phyloP scores from a whole-genome alignment of 2,113 vertebrate genomes.

The Cichladusa arquata region DNA sequence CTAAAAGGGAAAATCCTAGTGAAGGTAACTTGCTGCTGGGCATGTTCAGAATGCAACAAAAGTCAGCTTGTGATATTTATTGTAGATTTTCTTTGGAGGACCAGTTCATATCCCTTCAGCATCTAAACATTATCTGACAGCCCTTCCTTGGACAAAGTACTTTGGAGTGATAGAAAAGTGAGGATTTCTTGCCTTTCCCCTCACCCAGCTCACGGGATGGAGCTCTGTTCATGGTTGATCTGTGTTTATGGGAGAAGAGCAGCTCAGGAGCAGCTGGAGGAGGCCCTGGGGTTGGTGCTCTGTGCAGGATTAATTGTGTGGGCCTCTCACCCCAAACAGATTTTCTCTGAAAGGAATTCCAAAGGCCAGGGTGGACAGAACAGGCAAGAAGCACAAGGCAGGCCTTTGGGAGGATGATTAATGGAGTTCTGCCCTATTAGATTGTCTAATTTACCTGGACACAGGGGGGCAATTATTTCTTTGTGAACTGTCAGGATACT shows the following conservation, averaged over 20 bases:
- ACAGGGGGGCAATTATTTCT: not conserved
- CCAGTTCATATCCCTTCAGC: not conserved
- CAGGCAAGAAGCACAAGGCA: not conserved
- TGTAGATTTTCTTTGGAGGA: not conserved
- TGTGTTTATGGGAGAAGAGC: not conserved
- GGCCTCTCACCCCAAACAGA: not conserved
- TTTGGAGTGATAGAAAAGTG: not conserved
- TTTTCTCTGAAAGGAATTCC: not conserved
- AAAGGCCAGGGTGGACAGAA: not conserved
- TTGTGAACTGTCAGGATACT: not conserved
- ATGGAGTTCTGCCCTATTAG: not conserved
- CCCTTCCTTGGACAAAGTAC: not conserved
- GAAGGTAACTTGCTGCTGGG: constrained; percentile 79
- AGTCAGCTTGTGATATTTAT: not conserved
- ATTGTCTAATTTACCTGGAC: not conserved
- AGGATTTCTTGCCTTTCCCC: not conserved
- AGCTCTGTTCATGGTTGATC: not conserved
- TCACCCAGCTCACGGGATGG: not conserved
- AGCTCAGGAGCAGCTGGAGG: not conserved
- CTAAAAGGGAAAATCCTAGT: constrained; percentile 94
- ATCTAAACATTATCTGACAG: not conserved
- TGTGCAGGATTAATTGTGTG: not conserved
- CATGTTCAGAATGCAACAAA: not conserved
- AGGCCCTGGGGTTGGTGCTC: not conserved
- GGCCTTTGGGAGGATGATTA: not conserved